These are phyloP conservation scores for Lycophotia porphyrea DNA, from an alignment of 2,888 invertebrate species.

Conservation along the genomic window DNA sequence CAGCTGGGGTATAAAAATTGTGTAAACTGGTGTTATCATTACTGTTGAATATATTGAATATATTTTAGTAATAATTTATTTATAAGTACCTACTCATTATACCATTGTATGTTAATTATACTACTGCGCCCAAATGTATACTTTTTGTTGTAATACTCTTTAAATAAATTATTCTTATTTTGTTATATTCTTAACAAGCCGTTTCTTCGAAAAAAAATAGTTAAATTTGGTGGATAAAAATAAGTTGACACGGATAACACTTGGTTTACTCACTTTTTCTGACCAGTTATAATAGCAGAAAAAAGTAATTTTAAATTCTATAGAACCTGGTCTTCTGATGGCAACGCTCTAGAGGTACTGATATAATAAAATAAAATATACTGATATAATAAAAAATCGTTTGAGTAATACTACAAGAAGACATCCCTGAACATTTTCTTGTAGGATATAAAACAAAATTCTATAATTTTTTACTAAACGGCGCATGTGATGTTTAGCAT, in stretches of 20 bases:
- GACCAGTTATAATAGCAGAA: not conserved
- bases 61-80: too few relatives aligned
- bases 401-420: constrained; percentile 5
- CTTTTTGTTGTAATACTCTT: too few relatives aligned
- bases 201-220: constrained; percentile 6
- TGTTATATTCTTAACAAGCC: too few relatives aligned
- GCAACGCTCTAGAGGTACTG: constrained; percentile 13
- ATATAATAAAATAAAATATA: too few relatives aligned
- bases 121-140: too few relatives aligned
- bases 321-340: not conserved
- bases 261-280: not conserved
- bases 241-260: not conserved
- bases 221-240: not conserved
- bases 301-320: constrained; percentile 26
- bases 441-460: not conserved
- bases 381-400: not conserved
- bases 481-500: not conserved
- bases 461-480: not conserved
- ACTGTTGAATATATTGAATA: too few relatives aligned
- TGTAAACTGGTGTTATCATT: too few relatives aligned
- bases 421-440: not conserved
- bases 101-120: too few relatives aligned
- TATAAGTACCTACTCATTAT: too few relatives aligned
- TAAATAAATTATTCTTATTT: too few relatives aligned
- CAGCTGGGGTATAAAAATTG: too few relatives aligned